These are phyloP conservation scores for Ectemnius cavifrons DNA, from an alignment of 2,888 invertebrate genomes.

Conservation along the genomic window DNA sequence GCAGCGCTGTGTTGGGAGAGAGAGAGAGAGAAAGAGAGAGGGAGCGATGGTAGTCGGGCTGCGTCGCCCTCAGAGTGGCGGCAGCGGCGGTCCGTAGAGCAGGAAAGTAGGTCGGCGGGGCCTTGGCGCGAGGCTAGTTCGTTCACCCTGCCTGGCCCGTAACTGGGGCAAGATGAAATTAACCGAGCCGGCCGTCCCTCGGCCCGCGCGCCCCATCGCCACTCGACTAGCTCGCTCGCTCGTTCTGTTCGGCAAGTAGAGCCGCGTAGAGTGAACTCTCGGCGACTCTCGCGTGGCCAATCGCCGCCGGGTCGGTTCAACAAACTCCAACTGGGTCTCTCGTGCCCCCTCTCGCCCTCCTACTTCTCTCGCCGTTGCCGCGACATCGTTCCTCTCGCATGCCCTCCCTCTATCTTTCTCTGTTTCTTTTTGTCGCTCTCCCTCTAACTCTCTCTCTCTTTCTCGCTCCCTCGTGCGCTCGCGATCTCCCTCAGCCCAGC, in stretches of 20 bases:
- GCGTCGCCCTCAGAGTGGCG: slow-evolving; percentile 33
- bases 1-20: too few relatives aligned
- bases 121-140: slow-evolving; percentile 81
- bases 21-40: too few relatives aligned
- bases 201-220: slow-evolving; percentile 31
- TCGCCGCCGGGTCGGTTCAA: slow-evolving; percentile 75
- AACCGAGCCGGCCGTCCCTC: slow-evolving; percentile 75
- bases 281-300: slow-evolving; percentile 70
- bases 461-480: slow-evolving; percentile 23
- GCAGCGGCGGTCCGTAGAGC: slow-evolving; percentile 53
- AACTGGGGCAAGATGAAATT: slow-evolving; percentile 84
- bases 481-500: slow-evolving; percentile 21
- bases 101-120: slow-evolving; percentile 76
- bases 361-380: slow-evolving; percentile 7
- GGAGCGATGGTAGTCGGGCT: not conserved
- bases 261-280: slow-evolving; percentile 58
- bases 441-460: slow-evolving; percentile 48
- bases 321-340: slow-evolving; percentile 76
- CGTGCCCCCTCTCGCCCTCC: slow-evolving; percentile 42
- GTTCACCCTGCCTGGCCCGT: slow-evolving; percentile 81
- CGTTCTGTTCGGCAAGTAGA: slow-evolving; percentile 51
- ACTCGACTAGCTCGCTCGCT: slow-evolving; percentile 38
- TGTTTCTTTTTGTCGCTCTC: slow-evolving; percentile 52
- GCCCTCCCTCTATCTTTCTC: slow-evolving; percentile 34
- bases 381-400: not conserved